Evolutionary conservation across 64 coral and sea anemone genomes (phyloP).

Genomic region (Montipora efflorescens): DNA sequence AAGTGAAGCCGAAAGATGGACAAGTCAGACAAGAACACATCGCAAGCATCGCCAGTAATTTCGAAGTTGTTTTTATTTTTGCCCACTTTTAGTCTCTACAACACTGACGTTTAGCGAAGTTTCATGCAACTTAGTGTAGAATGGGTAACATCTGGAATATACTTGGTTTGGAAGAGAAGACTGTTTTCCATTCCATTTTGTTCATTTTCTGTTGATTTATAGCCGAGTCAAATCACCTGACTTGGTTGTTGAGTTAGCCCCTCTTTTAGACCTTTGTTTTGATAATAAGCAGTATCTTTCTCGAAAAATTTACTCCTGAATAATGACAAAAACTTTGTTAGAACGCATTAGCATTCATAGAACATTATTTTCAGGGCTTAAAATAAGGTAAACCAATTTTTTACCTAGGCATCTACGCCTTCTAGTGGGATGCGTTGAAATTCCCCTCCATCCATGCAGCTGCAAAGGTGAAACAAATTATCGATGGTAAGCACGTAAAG

Average conservation of each 20-base stretch:
- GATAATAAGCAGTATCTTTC: not conserved
- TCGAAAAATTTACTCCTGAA: not conserved
- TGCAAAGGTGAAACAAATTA: no score
- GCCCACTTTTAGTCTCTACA: not conserved
- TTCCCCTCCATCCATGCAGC: no score
- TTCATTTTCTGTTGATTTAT: not conserved
- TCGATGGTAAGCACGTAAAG: no score
- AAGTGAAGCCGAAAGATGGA: not conserved
- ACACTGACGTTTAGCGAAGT: not conserved
- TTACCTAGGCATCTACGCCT: not conserved
- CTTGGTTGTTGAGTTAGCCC: constrained; percentile 10
- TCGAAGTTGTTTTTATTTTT: not conserved
- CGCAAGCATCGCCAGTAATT: not conserved
- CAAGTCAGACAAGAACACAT: not conserved
- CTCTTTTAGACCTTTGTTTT: not conserved
- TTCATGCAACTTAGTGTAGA: constrained; percentile 15
- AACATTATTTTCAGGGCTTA: not conserved
- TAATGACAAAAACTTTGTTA: not conserved
- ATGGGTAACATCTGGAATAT: constrained; percentile 19
- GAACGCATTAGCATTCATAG: not conserved
- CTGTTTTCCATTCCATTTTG: constrained; percentile 6
- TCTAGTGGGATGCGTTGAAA: not conserved
- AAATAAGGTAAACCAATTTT: not conserved
- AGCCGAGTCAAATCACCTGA: constrained; percentile 7
- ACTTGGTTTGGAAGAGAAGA: not conserved